phyloP scores from a whole-genome alignment of 2,888 invertebrate genomes.

The Volucella zonaria region DNA sequence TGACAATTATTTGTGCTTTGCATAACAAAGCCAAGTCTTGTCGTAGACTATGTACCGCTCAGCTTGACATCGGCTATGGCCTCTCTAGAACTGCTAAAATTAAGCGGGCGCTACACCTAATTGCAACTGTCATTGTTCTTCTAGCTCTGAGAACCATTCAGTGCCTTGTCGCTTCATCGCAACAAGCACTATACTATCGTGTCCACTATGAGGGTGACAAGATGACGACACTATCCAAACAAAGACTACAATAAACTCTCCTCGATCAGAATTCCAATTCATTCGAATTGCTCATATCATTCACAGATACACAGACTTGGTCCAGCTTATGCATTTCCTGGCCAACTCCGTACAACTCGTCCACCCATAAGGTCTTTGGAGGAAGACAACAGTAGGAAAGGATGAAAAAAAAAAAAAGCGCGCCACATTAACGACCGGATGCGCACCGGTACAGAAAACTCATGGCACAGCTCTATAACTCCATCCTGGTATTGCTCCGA shows the following conservation, averaged over 20 bases:
- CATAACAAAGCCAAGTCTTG: conserved; percentile 56
- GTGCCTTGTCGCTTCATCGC: conserved; percentile 32
- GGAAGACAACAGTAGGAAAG: conserved; percentile 21
- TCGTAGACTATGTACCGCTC: conserved; percentile 59
- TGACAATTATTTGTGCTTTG: conserved; percentile 61
- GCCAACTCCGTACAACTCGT: conserved; percentile 42
- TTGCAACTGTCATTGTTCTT: conserved; percentile 55
- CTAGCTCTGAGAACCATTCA: background rate
- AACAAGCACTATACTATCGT: conserved; percentile 32
- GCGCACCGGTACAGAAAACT: conserved; percentile 69
- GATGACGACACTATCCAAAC: conserved; percentile 52
- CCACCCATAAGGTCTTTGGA: conserved; percentile 61
- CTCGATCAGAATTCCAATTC: conserved; percentile 46
- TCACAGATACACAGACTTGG: conserved; percentile 5
- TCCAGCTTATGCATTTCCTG: conserved; percentile 51
- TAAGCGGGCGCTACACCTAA: conserved; percentile 69
- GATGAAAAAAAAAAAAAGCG: conserved; percentile 3
- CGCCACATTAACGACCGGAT: conserved; percentile 71
- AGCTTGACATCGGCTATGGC: conserved; percentile 51
- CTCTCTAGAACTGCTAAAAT: conserved; percentile 37
- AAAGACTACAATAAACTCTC: conserved; percentile 12
- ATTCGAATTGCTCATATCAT: conserved; percentile 8
- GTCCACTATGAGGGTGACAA: conserved; percentile 66
- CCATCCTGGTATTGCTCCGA: conserved; percentile 71
- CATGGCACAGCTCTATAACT: conserved; percentile 66